These are phyloP conservation scores for Conger conger DNA, from an alignment of 2,113 vertebrate genomes.

Conservation along the genomic window DNA sequence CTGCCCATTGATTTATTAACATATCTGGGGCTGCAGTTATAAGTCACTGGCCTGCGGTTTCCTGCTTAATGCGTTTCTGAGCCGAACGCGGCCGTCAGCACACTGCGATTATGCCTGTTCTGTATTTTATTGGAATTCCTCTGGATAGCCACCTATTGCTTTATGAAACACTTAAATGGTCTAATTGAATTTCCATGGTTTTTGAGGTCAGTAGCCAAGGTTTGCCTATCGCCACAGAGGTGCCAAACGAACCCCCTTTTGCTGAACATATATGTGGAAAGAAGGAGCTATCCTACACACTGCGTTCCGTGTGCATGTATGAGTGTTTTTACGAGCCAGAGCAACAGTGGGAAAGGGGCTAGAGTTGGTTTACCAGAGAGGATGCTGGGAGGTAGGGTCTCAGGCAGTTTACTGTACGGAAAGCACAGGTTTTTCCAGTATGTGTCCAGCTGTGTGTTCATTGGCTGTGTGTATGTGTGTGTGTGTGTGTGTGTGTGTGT, in stretches of 20 bases:
- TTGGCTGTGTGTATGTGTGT: constrained; percentile 18
- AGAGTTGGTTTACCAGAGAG: not conserved
- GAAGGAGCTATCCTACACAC: constrained; percentile 42
- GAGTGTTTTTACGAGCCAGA: not conserved
- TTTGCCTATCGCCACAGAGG: constrained; percentile 60
- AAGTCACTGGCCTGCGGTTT: constrained; percentile 56
- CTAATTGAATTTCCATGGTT: constrained; percentile 80
- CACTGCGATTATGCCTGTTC: constrained; percentile 50
- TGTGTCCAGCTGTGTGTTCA: not conserved
- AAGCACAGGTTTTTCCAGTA: not conserved
- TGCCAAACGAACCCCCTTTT: constrained; percentile 52
- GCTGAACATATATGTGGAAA: constrained; percentile 49
- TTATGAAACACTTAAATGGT: constrained; percentile 76
- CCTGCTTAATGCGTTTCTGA: constrained; percentile 48
- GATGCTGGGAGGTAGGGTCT: constrained; percentile 14
- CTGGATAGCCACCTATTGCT: constrained; percentile 71
- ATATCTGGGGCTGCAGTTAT: constrained; percentile 54
- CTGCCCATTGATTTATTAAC: constrained; percentile 47
- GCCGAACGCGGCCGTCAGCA: constrained; percentile 44
- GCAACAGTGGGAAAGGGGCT: not conserved
- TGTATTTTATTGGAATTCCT: constrained; percentile 73
- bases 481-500: constrained; percentile 25
- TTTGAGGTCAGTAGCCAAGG: constrained; percentile 61
- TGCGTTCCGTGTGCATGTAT: constrained; percentile 6
- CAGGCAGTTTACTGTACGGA: not conserved